These are phyloP conservation scores for Theristicus caerulescens DNA, from an alignment of 2,113 vertebrate species.

Conservation along the genomic window DNA sequence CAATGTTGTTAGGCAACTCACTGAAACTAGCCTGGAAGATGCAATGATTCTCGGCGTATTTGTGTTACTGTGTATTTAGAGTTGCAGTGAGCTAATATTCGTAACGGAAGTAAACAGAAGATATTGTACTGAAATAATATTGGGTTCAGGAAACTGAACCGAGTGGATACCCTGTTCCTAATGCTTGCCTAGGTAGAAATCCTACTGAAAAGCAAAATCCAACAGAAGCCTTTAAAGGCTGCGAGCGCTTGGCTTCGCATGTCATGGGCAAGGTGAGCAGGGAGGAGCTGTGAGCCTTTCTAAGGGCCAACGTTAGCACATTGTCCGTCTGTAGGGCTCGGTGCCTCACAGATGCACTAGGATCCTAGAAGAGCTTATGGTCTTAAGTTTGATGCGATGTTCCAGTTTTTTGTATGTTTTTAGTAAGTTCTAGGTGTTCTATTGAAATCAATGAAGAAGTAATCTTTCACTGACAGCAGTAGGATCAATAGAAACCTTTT, in stretches of 20 bases:
- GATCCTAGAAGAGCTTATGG: background rate
- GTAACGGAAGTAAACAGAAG: background rate
- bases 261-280: background rate
- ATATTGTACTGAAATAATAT: background rate
- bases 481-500: background rate
- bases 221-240: background rate
- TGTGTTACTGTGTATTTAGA: background rate
- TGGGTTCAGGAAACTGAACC: background rate
- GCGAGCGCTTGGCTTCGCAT: background rate
- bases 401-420: background rate
- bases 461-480: background rate
- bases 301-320: rapidly evolving
- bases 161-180: background rate
- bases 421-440: background rate
- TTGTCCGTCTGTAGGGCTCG: background rate
- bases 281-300: background rate
- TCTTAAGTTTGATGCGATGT: background rate
- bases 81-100: background rate
- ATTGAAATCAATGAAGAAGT: background rate
- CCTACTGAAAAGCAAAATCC: background rate
- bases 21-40: background rate
- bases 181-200: background rate
- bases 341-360: no score
- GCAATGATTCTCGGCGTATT: rapidly evolving
- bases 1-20: rapidly evolving